Percentiles rank a stretch among this genome's conserved stretches.
These are phyloP conservation scores for Thamnophis elegans DNA, from an alignment of 2,797 vertebrate species.

Conservation along the genomic window DNA sequence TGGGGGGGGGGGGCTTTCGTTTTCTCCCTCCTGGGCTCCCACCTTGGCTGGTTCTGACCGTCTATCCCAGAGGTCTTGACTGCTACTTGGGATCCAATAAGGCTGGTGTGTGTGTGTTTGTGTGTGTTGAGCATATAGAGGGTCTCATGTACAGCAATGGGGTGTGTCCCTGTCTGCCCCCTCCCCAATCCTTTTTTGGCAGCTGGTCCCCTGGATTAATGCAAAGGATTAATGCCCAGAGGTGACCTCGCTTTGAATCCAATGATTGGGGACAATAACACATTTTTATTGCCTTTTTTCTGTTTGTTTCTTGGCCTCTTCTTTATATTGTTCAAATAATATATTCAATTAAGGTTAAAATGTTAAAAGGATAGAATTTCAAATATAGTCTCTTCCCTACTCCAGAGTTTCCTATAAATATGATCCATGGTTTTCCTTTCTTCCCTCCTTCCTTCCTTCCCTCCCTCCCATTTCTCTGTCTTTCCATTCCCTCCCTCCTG, in stretches of 20 bases:
- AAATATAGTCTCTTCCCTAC: not conserved
- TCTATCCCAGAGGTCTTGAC: not conserved
- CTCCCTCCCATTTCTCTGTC: not conserved
- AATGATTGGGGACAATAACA: fast-evolving
- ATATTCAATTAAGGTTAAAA: not conserved
- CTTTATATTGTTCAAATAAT: not conserved
- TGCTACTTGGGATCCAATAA: not conserved
- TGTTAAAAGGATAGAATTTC: not conserved
- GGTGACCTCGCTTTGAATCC: not conserved
- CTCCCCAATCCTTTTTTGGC: not conserved
- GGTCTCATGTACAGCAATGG: too few relatives aligned
- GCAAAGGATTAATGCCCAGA: not conserved
- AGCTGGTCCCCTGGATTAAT: not conserved
- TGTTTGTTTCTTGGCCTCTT: not conserved
- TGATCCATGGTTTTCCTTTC: not conserved
- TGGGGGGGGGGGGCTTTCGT: not conserved
- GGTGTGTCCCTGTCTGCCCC: not conserved
- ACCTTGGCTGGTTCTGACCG: not conserved
- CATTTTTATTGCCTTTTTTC: not conserved
- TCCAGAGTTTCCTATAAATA: not conserved
- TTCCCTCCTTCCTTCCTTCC: too few relatives aligned
- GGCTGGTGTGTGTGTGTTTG: too few relatives aligned
- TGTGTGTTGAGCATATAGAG: too few relatives aligned
- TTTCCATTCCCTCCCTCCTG: too few relatives aligned
- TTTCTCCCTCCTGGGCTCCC: not conserved